Percentiles rank a stretch among this genome's conserved stretches.
Evolutionary conservation across 2,113 vertebrate species (phyloP).

Genomic region (Acinonyx jubatus): DNA sequence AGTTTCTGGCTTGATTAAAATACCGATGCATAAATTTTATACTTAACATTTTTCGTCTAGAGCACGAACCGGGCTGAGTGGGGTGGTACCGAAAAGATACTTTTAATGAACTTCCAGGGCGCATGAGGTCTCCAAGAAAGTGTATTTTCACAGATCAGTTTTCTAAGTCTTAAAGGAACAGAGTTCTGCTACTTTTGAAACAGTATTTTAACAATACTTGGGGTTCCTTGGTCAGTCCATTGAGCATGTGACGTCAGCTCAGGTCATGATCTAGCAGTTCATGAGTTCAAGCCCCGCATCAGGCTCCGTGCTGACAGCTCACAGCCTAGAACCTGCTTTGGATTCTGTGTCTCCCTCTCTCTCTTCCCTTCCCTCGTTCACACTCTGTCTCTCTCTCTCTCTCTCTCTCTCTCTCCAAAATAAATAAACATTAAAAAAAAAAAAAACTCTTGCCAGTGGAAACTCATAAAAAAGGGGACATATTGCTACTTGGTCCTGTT

Average conservation of each 20-base stretch:
- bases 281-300: too few relatives aligned
- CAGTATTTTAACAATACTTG: neutral
- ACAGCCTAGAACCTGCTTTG: too few relatives aligned
- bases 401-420: too few relatives aligned
- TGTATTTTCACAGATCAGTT: constrained; percentile 54
- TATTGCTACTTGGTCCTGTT: neutral
- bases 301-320: too few relatives aligned
- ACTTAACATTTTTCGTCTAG: constrained; percentile 73
- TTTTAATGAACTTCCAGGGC: constrained; percentile 74
- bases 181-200: constrained; percentile 2
- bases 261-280: too few relatives aligned
- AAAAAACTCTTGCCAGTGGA: neutral
- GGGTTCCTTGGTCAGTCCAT: too few relatives aligned
- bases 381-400: too few relatives aligned
- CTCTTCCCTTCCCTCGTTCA: too few relatives aligned
- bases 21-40: constrained; percentile 74
- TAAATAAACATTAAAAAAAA: too few relatives aligned
- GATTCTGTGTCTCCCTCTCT: too few relatives aligned
- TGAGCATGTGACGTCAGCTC: too few relatives aligned
- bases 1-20: constrained; percentile 82
- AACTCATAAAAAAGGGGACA: neutral
- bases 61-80: constrained; percentile 59
- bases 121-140: constrained; percentile 52
- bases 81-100: constrained; percentile 32
- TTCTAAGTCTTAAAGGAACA: constrained; percentile 66